A percentile compares a stretch with the other conserved stretches of the same genome.
Conservation (phyloP, 2,888 invertebrate species). For the Sthenelais limicola region DNA sequence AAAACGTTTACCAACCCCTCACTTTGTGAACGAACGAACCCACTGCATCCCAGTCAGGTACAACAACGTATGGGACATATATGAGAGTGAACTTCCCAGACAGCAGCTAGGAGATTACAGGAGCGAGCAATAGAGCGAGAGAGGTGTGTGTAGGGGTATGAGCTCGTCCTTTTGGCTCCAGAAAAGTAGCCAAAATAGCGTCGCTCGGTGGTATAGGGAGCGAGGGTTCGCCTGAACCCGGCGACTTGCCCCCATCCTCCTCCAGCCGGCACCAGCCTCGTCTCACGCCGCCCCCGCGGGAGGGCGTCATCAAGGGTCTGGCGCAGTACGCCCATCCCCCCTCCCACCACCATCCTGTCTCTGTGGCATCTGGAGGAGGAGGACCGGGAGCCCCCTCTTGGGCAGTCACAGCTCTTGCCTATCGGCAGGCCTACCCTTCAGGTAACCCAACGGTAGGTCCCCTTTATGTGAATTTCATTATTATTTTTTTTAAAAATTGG, state of each 20-base stretch:
- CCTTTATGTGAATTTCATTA: no score
- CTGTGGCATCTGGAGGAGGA: constrained; percentile 6
- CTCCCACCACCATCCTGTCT: neutral
- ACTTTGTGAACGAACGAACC: no score
- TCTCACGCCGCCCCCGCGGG: constrained; percentile 30
- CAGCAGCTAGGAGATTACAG: no score
- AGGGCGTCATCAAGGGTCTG: constrained; percentile 32
- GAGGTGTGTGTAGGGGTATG: no score
- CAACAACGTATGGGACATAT: no score
- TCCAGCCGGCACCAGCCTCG: constrained; percentile 9
- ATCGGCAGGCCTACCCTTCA: constrained; percentile 24
- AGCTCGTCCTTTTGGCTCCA: no score
- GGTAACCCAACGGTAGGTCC: constrained; percentile 10
- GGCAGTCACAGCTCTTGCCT: constrained; percentile 26
- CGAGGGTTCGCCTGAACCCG: constrained; percentile 43
- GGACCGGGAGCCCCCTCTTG: constrained; percentile 11
- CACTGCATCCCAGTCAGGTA: no score
- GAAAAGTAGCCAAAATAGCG: constrained; percentile 29
- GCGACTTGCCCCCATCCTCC: constrained; percentile 17
- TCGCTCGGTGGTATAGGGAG: constrained; percentile 3
- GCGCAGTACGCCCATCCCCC: constrained; percentile 10
- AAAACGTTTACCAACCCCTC: no score
- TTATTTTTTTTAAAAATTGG: no score
- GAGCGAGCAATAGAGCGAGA: no score
- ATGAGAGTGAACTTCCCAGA: no score